Base-by-base conservation (phyloP, 2,888 invertebrate species). In the Coremacera marginata region DNA sequence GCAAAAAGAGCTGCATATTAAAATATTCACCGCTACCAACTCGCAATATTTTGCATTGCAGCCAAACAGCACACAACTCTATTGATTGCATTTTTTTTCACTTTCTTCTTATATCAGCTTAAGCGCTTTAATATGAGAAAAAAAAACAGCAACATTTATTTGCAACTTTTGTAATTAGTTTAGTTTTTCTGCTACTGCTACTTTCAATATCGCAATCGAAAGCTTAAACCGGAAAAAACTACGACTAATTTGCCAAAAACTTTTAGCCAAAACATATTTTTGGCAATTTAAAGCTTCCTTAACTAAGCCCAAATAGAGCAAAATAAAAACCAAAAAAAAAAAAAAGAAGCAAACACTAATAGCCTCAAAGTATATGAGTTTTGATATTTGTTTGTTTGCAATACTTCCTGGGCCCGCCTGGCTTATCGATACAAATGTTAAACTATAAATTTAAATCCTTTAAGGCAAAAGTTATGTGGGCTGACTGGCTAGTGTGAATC, bases 371-470 rank as follows among this genome's bases (percentile, higher is more conserved):
- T 86, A 80, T 55, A 19, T 8, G 31, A 27, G n/a, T 52, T 7
- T 55, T 5, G n/a, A 25, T 9, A 16, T 68, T 25, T 68, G 27
- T 68, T 51, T 68, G 68, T 68, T 51, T 68, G 19, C 22, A 25
- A 11, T 34, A 2, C 22, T 68, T 49, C 25, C 34, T 22, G 37
- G 8, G n/a, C n/a, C 25, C 57, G 27, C 63, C 63, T 16, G 82
- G 84, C 85, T 85, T 85, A 85, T 85, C 85, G 85, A 85, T 85
- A 86, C 83, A 74, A 82, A 82, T 85, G 84, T 85, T 85, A 85
- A 85, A 85, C 85, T 85, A 85, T 85, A 85, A 85, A 85, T 84
- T 85, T 84, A 77, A 77, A 77, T 70, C 73, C 77, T 51, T 65
- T 27, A 60, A 67, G 77, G 60, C 77, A 52, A 77, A 77, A 77